Evolutionary conservation across 2,797 vertebrate genomes (phyloP).

Genomic region (Corythornis leucogaster): DNA sequence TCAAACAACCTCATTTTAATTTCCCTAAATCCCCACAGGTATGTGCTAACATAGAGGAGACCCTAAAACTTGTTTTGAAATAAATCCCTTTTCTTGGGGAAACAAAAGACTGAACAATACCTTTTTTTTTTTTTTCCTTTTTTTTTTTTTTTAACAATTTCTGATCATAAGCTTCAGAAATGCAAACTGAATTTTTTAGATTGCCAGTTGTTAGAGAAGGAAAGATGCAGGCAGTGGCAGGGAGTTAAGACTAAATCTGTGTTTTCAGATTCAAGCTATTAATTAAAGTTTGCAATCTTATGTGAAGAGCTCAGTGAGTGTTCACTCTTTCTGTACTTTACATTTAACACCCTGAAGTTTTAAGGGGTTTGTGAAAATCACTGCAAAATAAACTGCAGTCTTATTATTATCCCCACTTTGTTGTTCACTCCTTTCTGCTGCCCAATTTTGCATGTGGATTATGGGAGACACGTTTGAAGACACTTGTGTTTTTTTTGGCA

Average conservation of each 20-base stretch:
- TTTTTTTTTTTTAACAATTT: not conserved
- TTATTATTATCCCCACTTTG: not conserved
- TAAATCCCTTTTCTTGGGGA: not conserved
- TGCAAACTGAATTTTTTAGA: not conserved
- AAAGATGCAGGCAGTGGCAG: not conserved
- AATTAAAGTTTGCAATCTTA: not conserved
- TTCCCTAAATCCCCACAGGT: not conserved
- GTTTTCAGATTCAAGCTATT: too few species aligned
- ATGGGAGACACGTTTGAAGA: fast-evolving
- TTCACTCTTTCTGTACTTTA: not conserved
- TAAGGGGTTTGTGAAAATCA: not conserved
- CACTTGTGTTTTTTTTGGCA: not conserved
- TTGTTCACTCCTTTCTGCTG: not conserved
- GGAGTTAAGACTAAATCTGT: not conserved
- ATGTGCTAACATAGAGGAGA: not conserved
- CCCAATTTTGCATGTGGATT: not conserved
- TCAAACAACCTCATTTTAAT: not conserved
- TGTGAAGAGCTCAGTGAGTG: not conserved
- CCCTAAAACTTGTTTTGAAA: not conserved
- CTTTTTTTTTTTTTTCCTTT: not conserved
- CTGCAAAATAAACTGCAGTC: not conserved
- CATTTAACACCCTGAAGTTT: not conserved
- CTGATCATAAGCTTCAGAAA: not conserved
- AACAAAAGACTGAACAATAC: not conserved
- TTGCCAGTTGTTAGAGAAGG: not conserved